A percentile compares a stretch with the other conserved stretches of the same genome.
phyloP scores from a whole-genome alignment of 2,888 invertebrate genomes.

The Opisthograptis luteolata region DNA sequence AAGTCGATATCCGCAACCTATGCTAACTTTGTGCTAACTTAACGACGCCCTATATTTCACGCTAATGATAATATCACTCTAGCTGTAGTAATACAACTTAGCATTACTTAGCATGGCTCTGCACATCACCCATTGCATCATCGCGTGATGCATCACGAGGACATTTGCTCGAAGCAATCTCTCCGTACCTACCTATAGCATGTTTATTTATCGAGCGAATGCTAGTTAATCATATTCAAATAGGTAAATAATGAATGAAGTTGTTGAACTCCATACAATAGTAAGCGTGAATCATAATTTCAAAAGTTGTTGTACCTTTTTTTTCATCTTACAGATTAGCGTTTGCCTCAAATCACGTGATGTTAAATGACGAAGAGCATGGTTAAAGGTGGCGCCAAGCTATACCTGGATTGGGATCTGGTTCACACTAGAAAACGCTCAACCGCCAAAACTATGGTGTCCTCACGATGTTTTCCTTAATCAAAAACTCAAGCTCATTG shows the following conservation, averaged over 20 bases:
- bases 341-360: too few species aligned
- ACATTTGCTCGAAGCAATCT: conserved; percentile 6
- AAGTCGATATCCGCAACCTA: not conserved
- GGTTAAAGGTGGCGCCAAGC: too few species aligned
- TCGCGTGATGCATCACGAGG: conserved; percentile 6
- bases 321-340: too few species aligned
- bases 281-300: too few species aligned
- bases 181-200: not conserved
- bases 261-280: conserved; percentile 13
- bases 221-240: conserved; percentile 6
- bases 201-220: conserved; percentile 14
- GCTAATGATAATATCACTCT: conserved; percentile 1
- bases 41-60: conserved; percentile 1
- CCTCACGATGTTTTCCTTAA: too few species aligned
- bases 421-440: too few species aligned
- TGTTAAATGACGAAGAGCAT: too few species aligned
- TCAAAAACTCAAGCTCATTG: too few species aligned
- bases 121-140: not conserved
- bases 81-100: not conserved
- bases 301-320: too few species aligned
- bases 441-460: too few species aligned
- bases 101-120: conserved; percentile 2
- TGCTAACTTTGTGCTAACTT: not conserved
- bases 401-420: too few species aligned
- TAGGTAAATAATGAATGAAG: conserved; percentile 5